Evolutionary conservation across 2,888 invertebrate genomes (phyloP).

Genomic region (Andrena haemorrhoa): DNA sequence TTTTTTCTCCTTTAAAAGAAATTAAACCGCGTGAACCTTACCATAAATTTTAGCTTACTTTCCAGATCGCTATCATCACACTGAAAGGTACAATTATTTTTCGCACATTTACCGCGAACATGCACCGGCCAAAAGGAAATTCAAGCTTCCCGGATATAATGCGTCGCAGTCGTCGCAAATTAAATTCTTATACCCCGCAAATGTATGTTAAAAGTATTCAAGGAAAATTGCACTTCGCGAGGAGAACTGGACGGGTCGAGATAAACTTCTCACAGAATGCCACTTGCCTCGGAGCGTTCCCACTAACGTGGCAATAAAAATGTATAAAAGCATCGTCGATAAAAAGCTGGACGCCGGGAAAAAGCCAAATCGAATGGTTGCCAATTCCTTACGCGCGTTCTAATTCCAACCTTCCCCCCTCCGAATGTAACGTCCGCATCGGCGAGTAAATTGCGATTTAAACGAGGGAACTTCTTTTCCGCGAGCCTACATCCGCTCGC

Average conservation of each 20-base stretch:
- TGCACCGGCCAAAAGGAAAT: no score
- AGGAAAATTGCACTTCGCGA: neutral
- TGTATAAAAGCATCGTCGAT: neutral
- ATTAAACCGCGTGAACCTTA: no score
- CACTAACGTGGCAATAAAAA: constrained; percentile 16
- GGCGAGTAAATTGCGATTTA: constrained; percentile 21
- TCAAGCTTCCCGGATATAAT: no score
- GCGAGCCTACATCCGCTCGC: neutral
- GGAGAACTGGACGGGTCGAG: neutral
- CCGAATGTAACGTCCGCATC: constrained; percentile 10
- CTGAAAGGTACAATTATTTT: no score
- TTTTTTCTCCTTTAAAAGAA: no score
- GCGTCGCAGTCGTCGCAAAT: no score
- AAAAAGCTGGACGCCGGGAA: neutral
- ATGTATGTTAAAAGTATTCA: neutral
- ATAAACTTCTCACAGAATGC: neutral
- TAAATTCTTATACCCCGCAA: neutral
- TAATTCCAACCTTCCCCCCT: constrained; percentile 7
- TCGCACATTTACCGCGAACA: no score
- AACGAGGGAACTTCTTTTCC: constrained; percentile 17
- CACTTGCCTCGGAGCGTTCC: neutral
- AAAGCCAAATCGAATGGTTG: constrained; percentile 17
- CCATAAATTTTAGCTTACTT: no score
- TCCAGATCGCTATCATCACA: no score
- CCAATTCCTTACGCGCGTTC: constrained; percentile 34